These are phyloP conservation scores for Chascanopsetta lugubris DNA, from an alignment of 2,113 vertebrate species.

Conservation along the genomic window DNA sequence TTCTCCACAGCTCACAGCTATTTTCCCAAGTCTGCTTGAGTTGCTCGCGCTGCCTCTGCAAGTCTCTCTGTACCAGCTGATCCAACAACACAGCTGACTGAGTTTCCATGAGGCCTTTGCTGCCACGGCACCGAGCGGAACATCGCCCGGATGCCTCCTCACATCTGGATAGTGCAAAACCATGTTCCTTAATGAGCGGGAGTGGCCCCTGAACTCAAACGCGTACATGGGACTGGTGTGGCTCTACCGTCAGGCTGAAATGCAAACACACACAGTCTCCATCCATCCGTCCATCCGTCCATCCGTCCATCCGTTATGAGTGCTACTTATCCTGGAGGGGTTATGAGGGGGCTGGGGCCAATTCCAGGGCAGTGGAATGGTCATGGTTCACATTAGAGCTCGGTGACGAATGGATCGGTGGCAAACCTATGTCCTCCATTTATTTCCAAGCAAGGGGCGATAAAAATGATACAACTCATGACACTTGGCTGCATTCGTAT, in stretches of 20 bases:
- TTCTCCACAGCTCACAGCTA: constrained; percentile 64
- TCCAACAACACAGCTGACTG: constrained; percentile 60
- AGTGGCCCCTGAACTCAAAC: constrained; percentile 30
- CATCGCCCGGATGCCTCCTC: constrained; percentile 50
- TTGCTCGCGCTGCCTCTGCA: constrained; percentile 49
- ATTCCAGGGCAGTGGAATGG: too few species aligned
- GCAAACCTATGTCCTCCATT: too few species aligned
- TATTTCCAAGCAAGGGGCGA: too few species aligned
- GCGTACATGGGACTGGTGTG: constrained; percentile 13
- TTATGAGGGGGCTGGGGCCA: not conserved
- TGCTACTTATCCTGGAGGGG: not conserved
- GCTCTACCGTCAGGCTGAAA: constrained; percentile 14
- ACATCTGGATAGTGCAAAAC: constrained; percentile 69
- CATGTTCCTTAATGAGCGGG: constrained; percentile 64
- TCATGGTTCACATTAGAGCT: too few species aligned
- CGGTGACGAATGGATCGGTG: too few species aligned
- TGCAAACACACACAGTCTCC: not conserved
- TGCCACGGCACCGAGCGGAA: constrained; percentile 29
- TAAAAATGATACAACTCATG: too few species aligned
- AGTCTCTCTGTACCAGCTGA: constrained; percentile 62
- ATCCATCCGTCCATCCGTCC: not conserved
- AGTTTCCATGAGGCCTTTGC: constrained; percentile 34
- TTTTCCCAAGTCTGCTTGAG: constrained; percentile 68
- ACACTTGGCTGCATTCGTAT: too few species aligned
- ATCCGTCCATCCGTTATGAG: not conserved